Conservation (phyloP, 2,113 vertebrate species). For the Callospermophilus lateralis region DNA sequence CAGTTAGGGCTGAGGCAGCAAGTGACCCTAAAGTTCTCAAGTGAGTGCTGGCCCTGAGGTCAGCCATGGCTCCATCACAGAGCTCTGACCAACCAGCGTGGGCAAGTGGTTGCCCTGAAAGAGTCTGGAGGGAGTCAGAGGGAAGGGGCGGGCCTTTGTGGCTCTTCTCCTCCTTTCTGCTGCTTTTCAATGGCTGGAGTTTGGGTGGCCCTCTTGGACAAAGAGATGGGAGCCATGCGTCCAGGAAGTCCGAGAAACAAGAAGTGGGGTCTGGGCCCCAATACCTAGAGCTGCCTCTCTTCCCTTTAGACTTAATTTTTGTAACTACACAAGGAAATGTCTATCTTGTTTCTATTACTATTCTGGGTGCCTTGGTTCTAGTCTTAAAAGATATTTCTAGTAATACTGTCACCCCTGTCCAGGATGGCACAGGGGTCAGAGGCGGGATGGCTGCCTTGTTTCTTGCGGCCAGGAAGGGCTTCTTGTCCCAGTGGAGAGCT, state of each 20-base stretch:
- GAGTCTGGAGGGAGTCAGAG: not conserved
- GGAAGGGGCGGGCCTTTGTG: no score
- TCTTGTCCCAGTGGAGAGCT: no score
- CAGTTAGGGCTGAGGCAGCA: not conserved
- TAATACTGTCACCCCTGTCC: no score
- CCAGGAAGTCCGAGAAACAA: not conserved
- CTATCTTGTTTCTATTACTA: not conserved
- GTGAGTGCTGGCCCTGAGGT: not conserved
- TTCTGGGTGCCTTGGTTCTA: not conserved
- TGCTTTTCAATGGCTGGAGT: not conserved
- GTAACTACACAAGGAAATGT: not conserved
- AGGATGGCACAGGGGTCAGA: no score
- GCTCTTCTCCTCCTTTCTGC: no score
- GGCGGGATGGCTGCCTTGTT: no score
- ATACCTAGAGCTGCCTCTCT: not conserved
- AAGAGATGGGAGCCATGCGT: not conserved
- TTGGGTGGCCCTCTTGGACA: not conserved
- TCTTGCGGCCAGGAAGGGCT: no score
- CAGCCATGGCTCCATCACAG: not conserved
- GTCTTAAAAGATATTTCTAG: not conserved
- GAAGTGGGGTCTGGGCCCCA: not conserved
- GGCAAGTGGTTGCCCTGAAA: not conserved
- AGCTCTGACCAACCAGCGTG: not conserved
- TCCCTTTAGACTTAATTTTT: not conserved
- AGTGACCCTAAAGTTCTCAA: not conserved